Evolutionary conservation across 2,797 vertebrate species (phyloP), one percentile per base, ranked within the genome.

Genomic region (Intellagama lesueurii): DNA sequence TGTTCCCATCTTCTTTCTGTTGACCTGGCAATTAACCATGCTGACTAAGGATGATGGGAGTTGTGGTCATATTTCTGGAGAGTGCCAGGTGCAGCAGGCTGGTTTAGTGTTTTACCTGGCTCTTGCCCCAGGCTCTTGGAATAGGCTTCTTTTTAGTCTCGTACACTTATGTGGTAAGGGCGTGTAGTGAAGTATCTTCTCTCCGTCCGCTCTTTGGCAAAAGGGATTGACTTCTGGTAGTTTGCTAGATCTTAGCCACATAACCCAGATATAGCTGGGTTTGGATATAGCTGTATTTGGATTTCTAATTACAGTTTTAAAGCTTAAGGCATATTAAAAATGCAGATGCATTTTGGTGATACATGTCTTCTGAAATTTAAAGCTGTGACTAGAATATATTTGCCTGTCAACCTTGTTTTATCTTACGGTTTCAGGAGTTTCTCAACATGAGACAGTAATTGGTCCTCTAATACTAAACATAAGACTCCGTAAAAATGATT

Each of bases 361-460:
- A 78, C 12, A 16, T 78, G 44, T 22, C 40, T 81, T 70, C 81
- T 49, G 66, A 70, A 69, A 47, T 83, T 83, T 47, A 70, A 83
- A 83, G 40, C 81, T 32, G 66, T 83, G 40, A 70, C 66, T 49
- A 83, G 14, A 70, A 30, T 83, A 49, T 83, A 70, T 83, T 70
- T 83, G 26, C 28, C 40, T 22, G 81, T 70, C 17, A 70, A 83
- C 40, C 40, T 85, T 85, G 12, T 83, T 83, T 83, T 68, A 73
- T 56, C 68, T 56, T 28, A 32, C 83, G 24, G 30, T 49, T 73
- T 35, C 47, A 85, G 35, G 83, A 73, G 69, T 73, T 85, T 85
- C 69, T 5, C 7, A 73, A 66, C n/a, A 26, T 52, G 69, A 73
- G 69, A 32, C 49, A 32, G 30, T 73, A 85, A 85, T 73, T 85